Evolutionary conservation across 2,888 invertebrate genomes (phyloP), one percentile per base, ranked within the genome.

Genomic region (Dynastes maya): DNA sequence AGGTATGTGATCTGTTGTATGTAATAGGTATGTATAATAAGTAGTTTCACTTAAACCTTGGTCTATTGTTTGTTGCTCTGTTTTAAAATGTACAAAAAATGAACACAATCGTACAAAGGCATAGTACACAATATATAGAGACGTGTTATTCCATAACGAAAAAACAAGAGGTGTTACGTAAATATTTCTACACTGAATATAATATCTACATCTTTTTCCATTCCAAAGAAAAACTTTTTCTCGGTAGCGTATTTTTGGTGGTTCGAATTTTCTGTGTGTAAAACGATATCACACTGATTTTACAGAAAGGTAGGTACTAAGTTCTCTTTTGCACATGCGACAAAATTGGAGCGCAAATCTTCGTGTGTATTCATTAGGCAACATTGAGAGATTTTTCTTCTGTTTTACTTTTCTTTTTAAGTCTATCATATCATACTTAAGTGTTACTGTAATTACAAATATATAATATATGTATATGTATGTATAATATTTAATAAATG

Each of bases 201-300:
- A 45, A 45, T 45, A 45, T 32, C 5, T 32, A 45, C 45, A 45
- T 45, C 45, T 45, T 45, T 45, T 8, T 45, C 11, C 45, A 2
- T 8, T 8, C 45, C 8, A 45, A 45, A 6, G 45, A 45, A 45
- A 45, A 45, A 45, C 45, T 45, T 45, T 45, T 9, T 45, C 8
- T 45, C 45, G 45, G 8, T 11, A 11, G 45, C 45, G 9, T 8
- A 11, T 8, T 9, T 45, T 11, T 9, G 45, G 63, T 78, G 83
- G 80, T 84, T 85, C 84, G 85, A 8, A 16, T 55, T 22, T 29
- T 32, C 32, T 32, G 32, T 32, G 5, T 32, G 29, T 29, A 63
- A 85, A 84, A 84, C 83, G 80, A 85, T 86, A 83, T 85, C 85
- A 87, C 87, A 87, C 85, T 86, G 84, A 87, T 85, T 83, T 85